phyloP scores from a whole-genome alignment of 2,113 vertebrate genomes.

The Numida meleagris region DNA sequence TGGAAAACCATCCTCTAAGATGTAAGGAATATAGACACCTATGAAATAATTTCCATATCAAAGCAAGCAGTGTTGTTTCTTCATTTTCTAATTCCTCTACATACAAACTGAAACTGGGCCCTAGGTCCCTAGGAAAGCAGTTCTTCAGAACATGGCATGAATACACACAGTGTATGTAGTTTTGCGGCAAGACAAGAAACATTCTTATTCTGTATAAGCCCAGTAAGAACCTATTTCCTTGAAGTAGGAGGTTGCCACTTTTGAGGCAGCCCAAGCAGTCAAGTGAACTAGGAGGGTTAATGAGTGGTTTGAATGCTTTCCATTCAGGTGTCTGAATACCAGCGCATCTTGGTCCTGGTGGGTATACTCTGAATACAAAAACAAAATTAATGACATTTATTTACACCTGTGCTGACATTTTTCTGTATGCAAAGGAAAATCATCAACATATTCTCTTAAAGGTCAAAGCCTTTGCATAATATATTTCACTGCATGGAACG shows the following conservation, averaged over 20 bases:
- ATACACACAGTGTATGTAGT: fast-evolving
- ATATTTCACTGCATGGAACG: constrained; percentile 27
- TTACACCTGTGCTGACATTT: constrained; percentile 58
- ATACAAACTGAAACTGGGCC: background rate
- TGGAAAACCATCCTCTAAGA: background rate
- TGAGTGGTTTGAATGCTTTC: background rate
- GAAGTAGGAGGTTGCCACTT: background rate
- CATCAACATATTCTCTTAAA: constrained; percentile 58
- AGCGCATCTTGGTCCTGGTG: background rate
- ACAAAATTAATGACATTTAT: constrained; percentile 61
- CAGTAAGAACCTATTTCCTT: background rate
- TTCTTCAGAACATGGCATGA: background rate
- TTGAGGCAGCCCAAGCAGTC: background rate
- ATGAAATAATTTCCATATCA: background rate
- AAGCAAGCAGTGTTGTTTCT: background rate
- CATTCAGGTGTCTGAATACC: background rate
- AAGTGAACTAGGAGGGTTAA: background rate
- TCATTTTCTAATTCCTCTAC: background rate
- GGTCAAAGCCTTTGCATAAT: constrained; percentile 60
- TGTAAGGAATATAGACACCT: background rate
- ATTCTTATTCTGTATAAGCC: background rate
- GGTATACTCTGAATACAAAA: constrained; percentile 24
- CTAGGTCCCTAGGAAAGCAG: background rate
- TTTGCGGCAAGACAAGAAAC: background rate
- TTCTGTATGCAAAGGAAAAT: constrained; percentile 49